phyloP scores from a whole-genome alignment of 2,797 vertebrate species.

The Lemur catta region DNA sequence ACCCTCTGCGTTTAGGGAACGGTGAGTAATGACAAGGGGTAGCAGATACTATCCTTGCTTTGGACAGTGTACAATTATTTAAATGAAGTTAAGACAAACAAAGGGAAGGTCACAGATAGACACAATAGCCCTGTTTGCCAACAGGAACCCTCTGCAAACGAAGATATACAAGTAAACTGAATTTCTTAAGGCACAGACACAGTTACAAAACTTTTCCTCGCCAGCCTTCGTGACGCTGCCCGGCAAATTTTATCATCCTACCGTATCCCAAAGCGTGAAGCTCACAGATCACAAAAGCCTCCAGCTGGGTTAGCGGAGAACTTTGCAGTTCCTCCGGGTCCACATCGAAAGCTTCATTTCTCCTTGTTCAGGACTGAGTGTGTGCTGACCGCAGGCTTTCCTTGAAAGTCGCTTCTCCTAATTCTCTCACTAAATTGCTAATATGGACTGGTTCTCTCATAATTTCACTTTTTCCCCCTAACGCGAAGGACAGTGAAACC shows the following conservation, averaged over 20 bases:
- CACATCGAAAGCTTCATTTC: not conserved
- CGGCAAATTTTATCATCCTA: not conserved
- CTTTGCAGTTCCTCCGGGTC: not conserved
- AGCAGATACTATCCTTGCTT: not conserved
- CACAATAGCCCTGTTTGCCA: not conserved
- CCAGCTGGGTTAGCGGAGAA: not conserved
- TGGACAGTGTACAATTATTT: not conserved
- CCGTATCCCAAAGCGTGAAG: not conserved
- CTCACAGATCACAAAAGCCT: not conserved
- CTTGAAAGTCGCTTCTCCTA: not conserved
- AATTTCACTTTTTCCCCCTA: conserved; percentile 18
- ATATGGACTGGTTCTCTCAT: not conserved
- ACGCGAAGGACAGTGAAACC: not conserved
- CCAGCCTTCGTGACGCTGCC: not conserved
- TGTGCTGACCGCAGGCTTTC: not conserved
- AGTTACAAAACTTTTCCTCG: not conserved
- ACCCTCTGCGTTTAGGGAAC: conserved; percentile 27
- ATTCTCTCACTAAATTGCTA: conserved; percentile 28
- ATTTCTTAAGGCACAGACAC: not conserved
- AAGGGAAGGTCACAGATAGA: conserved; percentile 5
- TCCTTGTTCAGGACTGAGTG: not conserved
- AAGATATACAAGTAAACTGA: not conserved
- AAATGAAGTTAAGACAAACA: conserved; percentile 8
- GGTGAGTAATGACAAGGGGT: not conserved
- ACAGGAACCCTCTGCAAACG: conserved; percentile 22